Percentiles rank a stretch among this genome's conserved stretches.
These are phyloP conservation scores for Pseudochaenichthys georgianus DNA, from an alignment of 2,797 vertebrate genomes.

Conservation along the genomic window DNA sequence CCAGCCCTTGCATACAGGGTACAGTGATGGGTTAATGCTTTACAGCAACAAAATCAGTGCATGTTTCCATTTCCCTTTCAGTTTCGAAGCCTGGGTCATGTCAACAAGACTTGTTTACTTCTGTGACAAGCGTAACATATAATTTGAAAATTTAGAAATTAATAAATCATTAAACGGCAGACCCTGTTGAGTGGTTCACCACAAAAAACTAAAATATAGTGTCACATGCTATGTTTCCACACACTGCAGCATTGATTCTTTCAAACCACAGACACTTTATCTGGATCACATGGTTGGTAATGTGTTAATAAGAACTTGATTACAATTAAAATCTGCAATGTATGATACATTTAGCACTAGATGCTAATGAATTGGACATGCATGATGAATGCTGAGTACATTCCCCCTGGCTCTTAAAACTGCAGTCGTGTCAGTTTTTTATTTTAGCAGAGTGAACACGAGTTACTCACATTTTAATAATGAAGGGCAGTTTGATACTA, in stretches of 20 bases:
- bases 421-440: slow-evolving; percentile 35
- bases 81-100: neutral
- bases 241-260: slow-evolving; percentile 25
- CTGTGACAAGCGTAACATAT: neutral
- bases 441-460: slow-evolving; percentile 41
- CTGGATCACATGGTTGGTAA: slow-evolving; percentile 15
- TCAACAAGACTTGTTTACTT: neutral
- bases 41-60: too few species aligned
- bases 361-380: slow-evolving; percentile 55
- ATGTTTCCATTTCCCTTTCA: neutral
- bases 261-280: slow-evolving; percentile 15
- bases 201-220: neutral
- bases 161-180: neutral
- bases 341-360: slow-evolving; percentile 12
- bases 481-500: slow-evolving; percentile 13
- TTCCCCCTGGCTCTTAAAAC: slow-evolving; percentile 46
- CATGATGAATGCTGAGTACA: slow-evolving; percentile 51
- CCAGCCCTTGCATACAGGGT: too few species aligned
- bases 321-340: slow-evolving; percentile 51
- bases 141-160: neutral
- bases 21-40: too few species aligned
- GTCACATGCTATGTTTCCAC: neutral
- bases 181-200: slow-evolving; percentile 6
- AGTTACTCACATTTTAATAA: slow-evolving; percentile 39
- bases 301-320: slow-evolving; percentile 50